Base-by-base conservation (phyloP, 2,888 invertebrate species). In the Patella depressa region DNA sequence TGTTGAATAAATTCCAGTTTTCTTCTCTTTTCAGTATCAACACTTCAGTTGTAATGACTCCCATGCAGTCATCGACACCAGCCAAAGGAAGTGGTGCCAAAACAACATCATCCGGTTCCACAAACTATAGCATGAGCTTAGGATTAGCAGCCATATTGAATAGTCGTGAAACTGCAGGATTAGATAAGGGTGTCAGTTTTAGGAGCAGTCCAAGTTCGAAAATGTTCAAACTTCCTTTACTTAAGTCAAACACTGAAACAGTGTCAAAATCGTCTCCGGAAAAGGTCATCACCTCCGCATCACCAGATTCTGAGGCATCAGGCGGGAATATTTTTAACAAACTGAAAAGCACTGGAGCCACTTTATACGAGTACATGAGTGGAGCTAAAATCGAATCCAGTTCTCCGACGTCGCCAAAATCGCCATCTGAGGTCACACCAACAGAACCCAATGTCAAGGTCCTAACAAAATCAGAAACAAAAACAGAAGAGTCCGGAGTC, bases 111-210 rank as follows among this genome's bases (percentile, higher is more conserved):
- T 11, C 65, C 12, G 45, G 45, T 45, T 24, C 65, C 24, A 24
- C 24, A 12, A 65, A 24, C 3, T 95, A 95, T 90, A 94, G 94
- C 17, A 95, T 95, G n/a, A 95, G 95, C 0, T 91, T 94, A 15
- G 94, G 96, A 0, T 92, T 96, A 57, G 95, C 95, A 19, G 94
- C 95, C 85, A 94, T 96, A 94, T 89, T 97, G 88, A 94, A 96
- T 88, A 94, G 95, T 92, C 93, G 96, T 82, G 96, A 96, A 71
- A 95, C 95, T 34, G 76, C 81, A 34, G 78, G 76, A 11, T 72
- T 75, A 14, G 74, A 74, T 24, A 53, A 19, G 15, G 74, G 71
- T 65, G 75, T 73, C 17, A 17, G 73, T 17, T 65, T 69, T 17
- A 74, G 79, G 70, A 78, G 53, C 53, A 77, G 73, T 71, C 65